These are phyloP conservation scores for Allygus modestus DNA, from an alignment of 2,888 invertebrate genomes.

Conservation along the genomic window DNA sequence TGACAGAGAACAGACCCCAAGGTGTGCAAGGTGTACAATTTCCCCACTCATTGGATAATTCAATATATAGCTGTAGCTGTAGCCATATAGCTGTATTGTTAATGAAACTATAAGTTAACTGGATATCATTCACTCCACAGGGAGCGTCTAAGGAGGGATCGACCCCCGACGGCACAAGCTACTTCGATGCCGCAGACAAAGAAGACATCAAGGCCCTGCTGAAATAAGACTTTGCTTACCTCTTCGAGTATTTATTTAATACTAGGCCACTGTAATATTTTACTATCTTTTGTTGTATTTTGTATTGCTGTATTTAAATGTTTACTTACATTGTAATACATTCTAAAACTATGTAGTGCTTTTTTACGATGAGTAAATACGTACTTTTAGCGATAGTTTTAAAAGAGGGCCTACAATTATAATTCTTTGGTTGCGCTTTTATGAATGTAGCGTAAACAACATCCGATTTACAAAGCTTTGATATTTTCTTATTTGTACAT, in stretches of 20 bases:
- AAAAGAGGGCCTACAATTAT: conserved; percentile 38
- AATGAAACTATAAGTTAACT: too few species aligned
- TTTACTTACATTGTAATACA: conserved; percentile 40
- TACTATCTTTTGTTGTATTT: conserved; percentile 43
- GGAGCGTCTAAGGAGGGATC: conserved; percentile 89
- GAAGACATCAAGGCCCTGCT: conserved; percentile 92
- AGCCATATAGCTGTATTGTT: too few species aligned
- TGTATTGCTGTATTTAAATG: conserved; percentile 47
- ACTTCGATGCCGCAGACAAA: conserved; percentile 93
- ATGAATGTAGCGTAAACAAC: not conserved
- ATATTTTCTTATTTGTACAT: conserved; percentile 47
- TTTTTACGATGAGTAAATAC: conserved; percentile 28
- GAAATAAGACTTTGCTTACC: conserved; percentile 70
- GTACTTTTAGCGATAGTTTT: conserved; percentile 28
- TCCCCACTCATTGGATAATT: too few species aligned
- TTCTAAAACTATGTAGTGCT: conserved; percentile 41
- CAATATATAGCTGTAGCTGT: too few species aligned
- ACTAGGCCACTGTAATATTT: conserved; percentile 16
- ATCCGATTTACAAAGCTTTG: not conserved
- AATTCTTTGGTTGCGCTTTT: conserved; percentile 38
- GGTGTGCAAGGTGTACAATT: too few species aligned
- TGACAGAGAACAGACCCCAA: too few species aligned
- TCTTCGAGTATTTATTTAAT: conserved; percentile 66
- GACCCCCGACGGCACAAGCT: conserved; percentile 92
- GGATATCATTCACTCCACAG: conserved; percentile 76